Base-by-base conservation (phyloP, 2,888 invertebrate species). In the Volucella bombylans region DNA sequence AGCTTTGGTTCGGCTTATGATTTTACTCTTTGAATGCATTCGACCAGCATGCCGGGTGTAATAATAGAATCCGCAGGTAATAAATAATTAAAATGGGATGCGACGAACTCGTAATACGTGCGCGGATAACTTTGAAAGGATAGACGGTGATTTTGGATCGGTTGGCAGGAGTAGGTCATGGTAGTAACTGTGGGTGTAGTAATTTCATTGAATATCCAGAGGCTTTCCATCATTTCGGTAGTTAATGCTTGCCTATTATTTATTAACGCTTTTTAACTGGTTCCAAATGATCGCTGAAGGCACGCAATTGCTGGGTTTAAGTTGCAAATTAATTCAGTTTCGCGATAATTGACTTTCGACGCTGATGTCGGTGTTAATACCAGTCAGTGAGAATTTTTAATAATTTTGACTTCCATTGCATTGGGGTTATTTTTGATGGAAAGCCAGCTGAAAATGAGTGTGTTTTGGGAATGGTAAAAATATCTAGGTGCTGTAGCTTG, bases 61-160 rank as follows among this genome's bases (percentile, higher is more conserved):
- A 59, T 69, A 76, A 76, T 64, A 81, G 81, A 57, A 81, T 81
- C 81, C 74, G 74, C 76, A 76, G 49, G 76, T 69, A 76, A 74
- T 81, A 81, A 81, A 81, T 81, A 81, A 76, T 81, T 69, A 69
- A 81, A 76, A 61, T 73, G 31, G 3, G 15, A 41, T 73, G 45
- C 47, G 43, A 67, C 23, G 23, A 4, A 23, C 23, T 23, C 15
- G 18, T 41, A 52, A 23, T 57, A n/a, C n/a, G 39, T 12, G 31
- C n/a, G 45, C 31, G 54, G 41, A 61, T 39, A 12, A 39, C 39
- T 39, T 50, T 18, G 50, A 49, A 59, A 31, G 50, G 71, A 45
- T 49, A 23, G 15, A 0, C 43, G 50, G 57, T 74, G 74, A 67
- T 52, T 61, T 62, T 77, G 15, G 52, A 23, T 23, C 23, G 23